Evolutionary conservation across 2,888 invertebrate species (phyloP), one percentile per base, ranked within the genome.

Genomic region (Listrodromus nycthemerus): DNA sequence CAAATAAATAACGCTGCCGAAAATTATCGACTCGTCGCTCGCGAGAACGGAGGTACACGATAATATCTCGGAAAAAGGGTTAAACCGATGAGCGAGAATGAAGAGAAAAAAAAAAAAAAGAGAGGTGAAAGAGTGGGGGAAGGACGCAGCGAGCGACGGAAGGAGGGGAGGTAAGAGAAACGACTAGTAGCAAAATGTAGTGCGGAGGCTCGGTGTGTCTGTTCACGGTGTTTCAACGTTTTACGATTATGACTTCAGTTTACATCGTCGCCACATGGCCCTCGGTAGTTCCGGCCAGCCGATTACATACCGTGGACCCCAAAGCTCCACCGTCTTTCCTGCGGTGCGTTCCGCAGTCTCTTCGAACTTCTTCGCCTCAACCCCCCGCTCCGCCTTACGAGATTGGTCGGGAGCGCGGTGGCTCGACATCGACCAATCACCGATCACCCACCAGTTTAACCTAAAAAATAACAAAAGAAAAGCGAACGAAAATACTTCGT

Each of bases 171-270:
- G 58, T 66, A 58, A 69, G 30, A 65, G 65, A 63, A 63, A 48
- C 74, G 63, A 50, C 50, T 61, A 27, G 79, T 83, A 82, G 70
- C 16, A 70, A 67, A 81, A 76, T 30, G 45, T 76, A 55, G 70
- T 8, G 52, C 30, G 24, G 61, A 55, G 66, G 55, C 50, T 80
- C 81, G 63, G 63, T 70, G 78, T 74, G 74, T 70, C 63, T 83
- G 80, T 67, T 79, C 80, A 69, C 69, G 80, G 86, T 87, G 87
- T 89, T 89, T 90, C 85, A 84, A 83, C 80, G 86, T 88, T 91
- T 91, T 91, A 91, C 87, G 91, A 87, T 90, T 91, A 91, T 88
- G 87, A 90, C 86, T 86, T 71, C 65, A 84, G 85, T 89, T 88
- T 87, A 88, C 81, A 88, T 83, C 77, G 78, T 65, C 75, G 85